Evolutionary conservation across 2,113 vertebrate genomes (phyloP).

Genomic region (Acanthisitta chloris): DNA sequence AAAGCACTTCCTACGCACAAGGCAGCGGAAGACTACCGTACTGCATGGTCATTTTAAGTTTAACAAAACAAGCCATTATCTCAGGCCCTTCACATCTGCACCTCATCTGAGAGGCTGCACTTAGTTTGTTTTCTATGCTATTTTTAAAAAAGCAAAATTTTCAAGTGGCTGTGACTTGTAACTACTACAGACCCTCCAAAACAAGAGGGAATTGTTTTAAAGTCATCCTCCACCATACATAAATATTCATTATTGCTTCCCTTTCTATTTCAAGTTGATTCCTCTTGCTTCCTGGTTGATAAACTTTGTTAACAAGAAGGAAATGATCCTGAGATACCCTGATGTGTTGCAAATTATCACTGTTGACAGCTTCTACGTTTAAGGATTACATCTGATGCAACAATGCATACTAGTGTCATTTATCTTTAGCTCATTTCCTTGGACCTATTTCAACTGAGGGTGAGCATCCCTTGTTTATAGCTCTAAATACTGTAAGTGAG

Average conservation of each 20-base stretch:
- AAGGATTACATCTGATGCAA: constrained; percentile 67
- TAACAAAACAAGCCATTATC: neutral
- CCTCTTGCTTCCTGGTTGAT: constrained; percentile 47
- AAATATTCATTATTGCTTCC: neutral
- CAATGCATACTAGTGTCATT: constrained; percentile 53
- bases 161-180: neutral
- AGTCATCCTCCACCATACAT: neutral
- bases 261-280: constrained; percentile 3
- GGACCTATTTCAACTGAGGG: constrained; percentile 64
- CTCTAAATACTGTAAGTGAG: constrained; percentile 70
- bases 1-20: neutral
- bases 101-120: neutral
- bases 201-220: neutral
- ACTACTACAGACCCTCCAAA: neutral
- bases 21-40: neutral
- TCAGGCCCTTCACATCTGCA: neutral
- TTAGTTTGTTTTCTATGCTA: neutral
- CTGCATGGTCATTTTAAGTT: neutral
- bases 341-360: constrained; percentile 35
- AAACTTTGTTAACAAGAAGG: constrained; percentile 52
- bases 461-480: constrained; percentile 71
- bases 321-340: constrained; percentile 43
- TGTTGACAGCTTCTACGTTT: constrained; percentile 40
- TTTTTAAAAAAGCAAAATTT: neutral
- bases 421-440: constrained; percentile 74